Conservation (phyloP, 2,113 vertebrate genomes). For the Typhlomys cinereus region DNA sequence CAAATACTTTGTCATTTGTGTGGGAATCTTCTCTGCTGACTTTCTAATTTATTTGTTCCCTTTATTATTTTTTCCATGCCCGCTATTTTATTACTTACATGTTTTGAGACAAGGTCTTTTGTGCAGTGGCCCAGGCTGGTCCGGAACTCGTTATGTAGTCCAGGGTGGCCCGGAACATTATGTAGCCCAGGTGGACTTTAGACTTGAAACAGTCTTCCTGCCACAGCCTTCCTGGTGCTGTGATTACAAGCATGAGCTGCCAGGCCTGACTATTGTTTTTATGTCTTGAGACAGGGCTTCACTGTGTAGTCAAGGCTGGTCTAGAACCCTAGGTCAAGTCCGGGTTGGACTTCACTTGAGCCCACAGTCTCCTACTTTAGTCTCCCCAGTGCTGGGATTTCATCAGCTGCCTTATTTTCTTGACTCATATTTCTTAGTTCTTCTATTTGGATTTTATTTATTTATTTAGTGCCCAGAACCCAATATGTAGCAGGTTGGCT, state of each 20-base stretch:
- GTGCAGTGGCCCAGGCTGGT: neutral
- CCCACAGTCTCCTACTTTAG: no score
- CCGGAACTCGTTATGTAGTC: neutral
- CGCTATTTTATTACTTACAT: neutral
- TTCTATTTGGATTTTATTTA: neutral
- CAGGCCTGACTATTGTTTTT: no score
- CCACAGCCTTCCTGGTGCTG: neutral
- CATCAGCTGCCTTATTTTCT: neutral
- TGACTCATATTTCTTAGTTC: neutral
- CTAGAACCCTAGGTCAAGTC: no score
- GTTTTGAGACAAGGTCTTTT: neutral
- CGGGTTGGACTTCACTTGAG: no score
- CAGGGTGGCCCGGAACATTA: neutral
- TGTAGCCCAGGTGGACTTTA: no score
- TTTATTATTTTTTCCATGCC: neutral
- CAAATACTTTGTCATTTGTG: neutral
- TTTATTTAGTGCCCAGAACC: no score
- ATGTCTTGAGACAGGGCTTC: no score
- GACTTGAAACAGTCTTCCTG: neutral
- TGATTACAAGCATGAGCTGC: no score
- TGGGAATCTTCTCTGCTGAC: slow-evolving; percentile 7
- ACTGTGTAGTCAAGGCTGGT: no score
- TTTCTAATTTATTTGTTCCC: neutral
- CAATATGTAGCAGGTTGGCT: no score
- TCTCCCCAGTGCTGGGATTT: no score